Percentiles rank a stretch among this genome's conserved stretches.
phyloP scores from a whole-genome alignment of 2,113 vertebrate genomes.

The Megalops atlanticus region DNA sequence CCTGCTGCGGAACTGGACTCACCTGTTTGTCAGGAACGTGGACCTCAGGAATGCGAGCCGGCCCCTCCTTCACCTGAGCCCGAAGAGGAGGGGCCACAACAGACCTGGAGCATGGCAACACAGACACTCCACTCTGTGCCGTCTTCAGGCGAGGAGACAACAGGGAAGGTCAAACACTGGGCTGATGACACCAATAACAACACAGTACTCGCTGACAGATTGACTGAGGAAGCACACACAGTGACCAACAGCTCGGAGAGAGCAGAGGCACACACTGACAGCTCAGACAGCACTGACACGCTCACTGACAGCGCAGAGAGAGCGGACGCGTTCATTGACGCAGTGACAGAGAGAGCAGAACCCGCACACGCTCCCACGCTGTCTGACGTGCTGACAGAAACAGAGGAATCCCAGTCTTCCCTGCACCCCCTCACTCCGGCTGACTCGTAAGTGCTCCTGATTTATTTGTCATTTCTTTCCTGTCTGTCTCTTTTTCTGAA shows the following conservation, averaged over 20 bases:
- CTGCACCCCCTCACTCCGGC: not conserved
- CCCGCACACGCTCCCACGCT: slow-evolving; percentile 9
- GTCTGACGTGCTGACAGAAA: not conserved
- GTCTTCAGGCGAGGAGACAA: slow-evolving; percentile 4
- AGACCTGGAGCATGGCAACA: slow-evolving; percentile 36
- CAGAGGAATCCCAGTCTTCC: not conserved
- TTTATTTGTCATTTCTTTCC: not conserved
- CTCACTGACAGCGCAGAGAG: slow-evolving; percentile 18
- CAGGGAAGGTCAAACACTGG: slow-evolving; percentile 12
- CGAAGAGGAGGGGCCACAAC: slow-evolving; percentile 38
- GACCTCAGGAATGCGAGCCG: slow-evolving; percentile 54
- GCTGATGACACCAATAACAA: not conserved
- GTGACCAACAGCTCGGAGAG: slow-evolving; percentile 7
- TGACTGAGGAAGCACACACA: not conserved
- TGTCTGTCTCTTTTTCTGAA: not conserved
- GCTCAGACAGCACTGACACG: slow-evolving; percentile 34
- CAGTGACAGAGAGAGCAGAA: slow-evolving; percentile 30
- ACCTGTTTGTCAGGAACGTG: slow-evolving; percentile 62
- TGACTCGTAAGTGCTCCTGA: slow-evolving; percentile 6
- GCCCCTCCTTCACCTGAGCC: slow-evolving; percentile 49
- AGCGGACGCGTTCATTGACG: slow-evolving; percentile 11
- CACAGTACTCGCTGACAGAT: not conserved
- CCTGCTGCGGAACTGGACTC: slow-evolving; percentile 43
- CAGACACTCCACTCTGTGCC: slow-evolving; percentile 30
- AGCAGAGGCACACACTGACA: slow-evolving; percentile 24